These are phyloP conservation scores for Sceliomorpha sp. DNA, from an alignment of 2,888 invertebrate species.

Conservation along the genomic window DNA sequence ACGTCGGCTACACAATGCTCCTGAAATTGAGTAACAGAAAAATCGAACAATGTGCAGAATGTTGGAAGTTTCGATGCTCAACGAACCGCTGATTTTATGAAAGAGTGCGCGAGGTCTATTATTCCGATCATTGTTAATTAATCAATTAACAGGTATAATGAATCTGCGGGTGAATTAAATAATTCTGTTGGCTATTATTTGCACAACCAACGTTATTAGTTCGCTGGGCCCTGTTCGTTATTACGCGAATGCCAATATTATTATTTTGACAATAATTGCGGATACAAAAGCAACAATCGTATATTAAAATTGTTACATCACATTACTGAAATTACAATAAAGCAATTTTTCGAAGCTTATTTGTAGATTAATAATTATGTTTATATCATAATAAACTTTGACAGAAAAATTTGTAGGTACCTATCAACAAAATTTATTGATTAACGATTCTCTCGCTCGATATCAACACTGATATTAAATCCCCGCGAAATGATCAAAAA, in stretches of 20 bases:
- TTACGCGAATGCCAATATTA: no score
- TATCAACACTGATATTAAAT: no score
- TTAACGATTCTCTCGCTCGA: no score
- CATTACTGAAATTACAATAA: constrained; percentile 2
- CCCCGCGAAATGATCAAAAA: no score
- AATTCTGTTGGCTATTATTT: constrained; percentile 17
- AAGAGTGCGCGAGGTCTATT: constrained; percentile 1
- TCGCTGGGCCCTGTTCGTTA: not conserved
- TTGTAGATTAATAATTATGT: no score
- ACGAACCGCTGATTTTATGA: not conserved
- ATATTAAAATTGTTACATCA: not conserved
- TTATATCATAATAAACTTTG: no score
- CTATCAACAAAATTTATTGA: no score
- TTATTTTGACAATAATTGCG: constrained; percentile 3
- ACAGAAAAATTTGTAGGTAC: no score
- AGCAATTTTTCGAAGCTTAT: constrained; percentile 9
- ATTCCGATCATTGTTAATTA: constrained; percentile 23
- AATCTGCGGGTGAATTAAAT: constrained; percentile 16
- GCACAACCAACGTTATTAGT: constrained; percentile 18
- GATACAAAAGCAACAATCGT: constrained; percentile 5
- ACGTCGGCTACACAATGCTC: no score
- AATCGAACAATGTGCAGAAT: constrained; percentile 16
- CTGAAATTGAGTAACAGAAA: no score
- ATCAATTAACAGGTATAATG: constrained; percentile 22
- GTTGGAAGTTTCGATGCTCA: not conserved